phyloP scores from a whole-genome alignment of 2,888 invertebrate species.

The Aphrophora alni region DNA sequence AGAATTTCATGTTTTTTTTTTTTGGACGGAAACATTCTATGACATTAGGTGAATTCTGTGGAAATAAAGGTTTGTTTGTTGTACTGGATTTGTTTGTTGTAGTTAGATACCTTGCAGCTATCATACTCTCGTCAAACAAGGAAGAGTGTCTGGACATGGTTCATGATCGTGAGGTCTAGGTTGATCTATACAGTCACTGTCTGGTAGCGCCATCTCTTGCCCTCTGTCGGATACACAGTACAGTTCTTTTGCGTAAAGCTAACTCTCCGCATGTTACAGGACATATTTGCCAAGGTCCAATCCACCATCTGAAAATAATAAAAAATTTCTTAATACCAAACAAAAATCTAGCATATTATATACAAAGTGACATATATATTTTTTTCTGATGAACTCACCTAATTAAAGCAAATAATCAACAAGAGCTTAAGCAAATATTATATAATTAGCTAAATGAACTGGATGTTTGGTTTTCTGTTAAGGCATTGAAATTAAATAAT shows the following conservation, averaged over 20 bases:
- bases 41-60: background rate
- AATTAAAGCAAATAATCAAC: too few relatives aligned
- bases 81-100: background rate
- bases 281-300: too few relatives aligned
- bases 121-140: constrained; percentile 54
- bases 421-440: too few relatives aligned
- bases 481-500: too few relatives aligned
- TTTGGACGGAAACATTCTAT: background rate
- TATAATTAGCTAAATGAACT: too few relatives aligned
- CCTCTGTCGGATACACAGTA: constrained; percentile 56
- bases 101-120: background rate
- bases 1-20: background rate
- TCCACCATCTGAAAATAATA: too few relatives aligned
- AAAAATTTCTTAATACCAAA: too few relatives aligned
- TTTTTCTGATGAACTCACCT: too few relatives aligned
- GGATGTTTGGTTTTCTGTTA: too few relatives aligned
- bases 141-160: constrained; percentile 65
- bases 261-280: constrained; percentile 68
- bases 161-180: constrained; percentile 68
- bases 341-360: too few relatives aligned
- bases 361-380: too few relatives aligned
- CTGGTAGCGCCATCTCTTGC: constrained; percentile 62
- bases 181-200: too few relatives aligned
- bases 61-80: background rate
- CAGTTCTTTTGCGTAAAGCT: constrained; percentile 55